phyloP scores from a whole-genome alignment of 2,888 invertebrate genomes.

The Tipula unca region DNA sequence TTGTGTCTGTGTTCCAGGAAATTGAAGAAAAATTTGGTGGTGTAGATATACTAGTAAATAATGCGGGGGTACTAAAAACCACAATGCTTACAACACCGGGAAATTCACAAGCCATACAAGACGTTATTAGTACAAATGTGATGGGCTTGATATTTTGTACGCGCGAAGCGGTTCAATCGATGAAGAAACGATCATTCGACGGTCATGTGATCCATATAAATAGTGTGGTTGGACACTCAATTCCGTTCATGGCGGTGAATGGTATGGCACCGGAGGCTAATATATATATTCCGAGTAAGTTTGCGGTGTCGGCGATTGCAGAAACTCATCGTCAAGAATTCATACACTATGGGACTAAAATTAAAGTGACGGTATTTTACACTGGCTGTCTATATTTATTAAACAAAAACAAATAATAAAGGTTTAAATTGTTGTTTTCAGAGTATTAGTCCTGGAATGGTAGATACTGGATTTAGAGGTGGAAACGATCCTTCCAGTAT shows the following conservation, averaged over 20 bases:
- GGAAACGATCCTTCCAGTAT: neutral
- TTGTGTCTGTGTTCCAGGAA: constrained; percentile 46
- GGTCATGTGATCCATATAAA: constrained; percentile 45
- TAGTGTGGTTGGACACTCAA: constrained; percentile 34
- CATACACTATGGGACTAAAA: neutral
- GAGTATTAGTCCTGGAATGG: neutral
- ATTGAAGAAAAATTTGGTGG: constrained; percentile 44
- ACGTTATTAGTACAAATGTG: constrained; percentile 42
- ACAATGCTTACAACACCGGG: constrained; percentile 27
- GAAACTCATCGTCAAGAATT: constrained; percentile 27
- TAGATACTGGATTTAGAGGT: neutral
- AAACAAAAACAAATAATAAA: too few species aligned
- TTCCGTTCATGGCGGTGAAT: constrained; percentile 25
- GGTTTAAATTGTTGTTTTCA: too few species aligned
- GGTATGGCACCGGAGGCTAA: neutral
- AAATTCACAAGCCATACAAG: constrained; percentile 30
- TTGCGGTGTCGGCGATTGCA: constrained; percentile 26
- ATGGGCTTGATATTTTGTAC: constrained; percentile 41
- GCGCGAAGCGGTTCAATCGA: constrained; percentile 42
- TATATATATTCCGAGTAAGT: neutral
- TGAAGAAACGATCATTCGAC: constrained; percentile 39
- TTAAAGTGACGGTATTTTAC: neutral
- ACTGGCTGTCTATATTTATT: neutral
- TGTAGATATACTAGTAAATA: constrained; percentile 49
- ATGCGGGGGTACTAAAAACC: constrained; percentile 42